Evolutionary conservation across 1,140 invertebrate species (phyloP).

Genomic region (Potamilus streckersoni): DNA sequence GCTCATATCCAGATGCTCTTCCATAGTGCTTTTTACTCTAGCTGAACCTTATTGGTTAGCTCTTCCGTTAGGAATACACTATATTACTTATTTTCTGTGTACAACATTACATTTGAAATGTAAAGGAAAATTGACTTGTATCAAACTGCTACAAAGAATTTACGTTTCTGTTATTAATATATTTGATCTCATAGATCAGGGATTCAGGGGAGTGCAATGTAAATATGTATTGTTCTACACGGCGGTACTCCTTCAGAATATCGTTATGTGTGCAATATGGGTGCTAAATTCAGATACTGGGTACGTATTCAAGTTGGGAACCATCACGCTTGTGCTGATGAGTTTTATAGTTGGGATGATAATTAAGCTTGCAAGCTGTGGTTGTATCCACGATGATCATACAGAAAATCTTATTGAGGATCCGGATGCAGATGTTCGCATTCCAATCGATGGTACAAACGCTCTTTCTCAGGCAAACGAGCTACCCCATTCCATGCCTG

Average conservation of each 20-base stretch:
- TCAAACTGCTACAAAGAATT: slow-evolving; percentile 9
- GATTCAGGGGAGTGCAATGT: slow-evolving; percentile 26
- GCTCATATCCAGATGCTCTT: slow-evolving; percentile 14
- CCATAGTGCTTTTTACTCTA: slow-evolving; percentile 22
- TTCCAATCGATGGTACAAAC: too few relatives aligned
- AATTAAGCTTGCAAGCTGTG: slow-evolving; percentile 26
- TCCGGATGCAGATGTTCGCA: too few relatives aligned
- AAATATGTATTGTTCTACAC: slow-evolving; percentile 26
- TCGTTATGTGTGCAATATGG: slow-evolving; percentile 27
- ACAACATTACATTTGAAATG: slow-evolving; percentile 7
- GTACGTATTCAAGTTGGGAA: slow-evolving; percentile 11
- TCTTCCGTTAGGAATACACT: slow-evolving; percentile 20
- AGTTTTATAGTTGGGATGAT: slow-evolving; percentile 25
- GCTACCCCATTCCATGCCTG: too few relatives aligned
- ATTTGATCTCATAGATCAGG: slow-evolving; percentile 18
- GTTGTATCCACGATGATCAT: slow-evolving; percentile 20
- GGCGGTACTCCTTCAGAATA: slow-evolving; percentile 25
- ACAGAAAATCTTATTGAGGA: slow-evolving; percentile 27
- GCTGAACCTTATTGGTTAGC: slow-evolving; percentile 19
- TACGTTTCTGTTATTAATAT: slow-evolving; percentile 27
- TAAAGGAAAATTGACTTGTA: slow-evolving; percentile 1
- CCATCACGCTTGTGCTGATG: slow-evolving; percentile 12
- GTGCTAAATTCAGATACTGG: slow-evolving; percentile 15
- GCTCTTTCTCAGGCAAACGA: too few relatives aligned
- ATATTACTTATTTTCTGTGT: slow-evolving; percentile 7